Conservation (phyloP, 2,888 invertebrate genomes). For the Cynaeus angustus region DNA sequence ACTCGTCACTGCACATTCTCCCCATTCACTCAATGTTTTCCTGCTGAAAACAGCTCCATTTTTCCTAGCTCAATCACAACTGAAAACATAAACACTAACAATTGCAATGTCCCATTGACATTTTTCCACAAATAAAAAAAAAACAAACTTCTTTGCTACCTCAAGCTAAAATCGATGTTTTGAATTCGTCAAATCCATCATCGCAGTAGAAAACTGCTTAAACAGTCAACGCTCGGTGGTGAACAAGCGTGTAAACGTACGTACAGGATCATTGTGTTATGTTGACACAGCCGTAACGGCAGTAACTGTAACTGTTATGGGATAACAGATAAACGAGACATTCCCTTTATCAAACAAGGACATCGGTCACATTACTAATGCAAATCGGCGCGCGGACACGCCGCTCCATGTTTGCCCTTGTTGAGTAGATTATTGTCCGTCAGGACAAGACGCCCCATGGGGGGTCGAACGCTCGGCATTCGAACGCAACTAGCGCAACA, state of each 20-base stretch:
- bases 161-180: too few species aligned
- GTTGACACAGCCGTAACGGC: constrained; percentile 57
- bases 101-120: too few species aligned
- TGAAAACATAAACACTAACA: too few species aligned
- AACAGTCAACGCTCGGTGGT: constrained; percentile 28
- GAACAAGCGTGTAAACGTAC: constrained; percentile 42
- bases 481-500: constrained; percentile 12
- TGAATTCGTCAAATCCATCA: constrained; percentile 24
- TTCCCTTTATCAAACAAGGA: constrained; percentile 66
- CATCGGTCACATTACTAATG: constrained; percentile 67
- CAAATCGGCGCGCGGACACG: constrained; percentile 66
- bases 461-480: constrained; percentile 15
- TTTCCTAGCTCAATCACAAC: too few species aligned
- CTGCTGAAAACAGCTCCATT: too few species aligned
- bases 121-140: too few species aligned
- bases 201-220: constrained; percentile 20
- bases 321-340: constrained; percentile 61
- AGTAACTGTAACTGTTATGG: constrained; percentile 56
- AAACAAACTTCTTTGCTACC: too few species aligned
- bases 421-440: constrained; percentile 63
- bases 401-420: constrained; percentile 62
- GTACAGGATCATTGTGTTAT: constrained; percentile 48
- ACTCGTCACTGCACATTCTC: too few species aligned
- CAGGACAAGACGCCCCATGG: constrained; percentile 28
- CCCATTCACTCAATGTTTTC: too few species aligned